Base-by-base conservation (phyloP, 2,888 invertebrate genomes). In the Brenthis ino region DNA sequence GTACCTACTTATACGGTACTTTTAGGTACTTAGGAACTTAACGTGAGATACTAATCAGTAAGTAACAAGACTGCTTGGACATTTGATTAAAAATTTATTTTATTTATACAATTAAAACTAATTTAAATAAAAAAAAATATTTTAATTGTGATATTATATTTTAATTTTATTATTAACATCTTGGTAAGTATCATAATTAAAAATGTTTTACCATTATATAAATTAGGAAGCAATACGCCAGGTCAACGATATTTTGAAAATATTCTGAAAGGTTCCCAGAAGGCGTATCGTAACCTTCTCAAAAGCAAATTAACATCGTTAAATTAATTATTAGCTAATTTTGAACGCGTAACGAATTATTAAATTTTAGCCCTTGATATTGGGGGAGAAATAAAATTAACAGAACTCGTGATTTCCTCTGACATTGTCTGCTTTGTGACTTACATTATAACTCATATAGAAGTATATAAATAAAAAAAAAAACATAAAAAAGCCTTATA, bases 291-390 rank as follows among this genome's bases (percentile, higher is more conserved):
- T 51, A 57, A 64, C 67, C n/a, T 63, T 53, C 54, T 63, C 54
- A 57, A 67, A 67, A 70, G 58, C 54, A 63, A 63, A 70, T 58
- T 64, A 70, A 64, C 63, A 48, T 50, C 43, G 37, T 63, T 68
- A 64, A 53, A 64, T 64, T 70, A 64, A 70, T 70, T 67, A 64
- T 64, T 55, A 58, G 47, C 20, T 63, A 64, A 66, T 70, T 67
- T 63, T 63, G 50, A 16, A 57, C 61, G 64, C 51, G 57, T 64
- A 55, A 60, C 37, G 20, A 69, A 64, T 66, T 63, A 66, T 69
- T 67, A 56, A 61, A 68, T 55, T 70, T 65, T n/a, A 55, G 47
- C 33, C 60, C 69, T 13, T 20, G n/a, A 50, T 56, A 33, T 65
- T 58, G 67, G 65, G 64, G 65, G 65, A 54, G 51, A 63, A 67